A percentile compares a stretch with the other conserved stretches of the same genome.
Evolutionary conservation across 2,797 vertebrate genomes (phyloP).

Genomic region (Choloepus didactylus): DNA sequence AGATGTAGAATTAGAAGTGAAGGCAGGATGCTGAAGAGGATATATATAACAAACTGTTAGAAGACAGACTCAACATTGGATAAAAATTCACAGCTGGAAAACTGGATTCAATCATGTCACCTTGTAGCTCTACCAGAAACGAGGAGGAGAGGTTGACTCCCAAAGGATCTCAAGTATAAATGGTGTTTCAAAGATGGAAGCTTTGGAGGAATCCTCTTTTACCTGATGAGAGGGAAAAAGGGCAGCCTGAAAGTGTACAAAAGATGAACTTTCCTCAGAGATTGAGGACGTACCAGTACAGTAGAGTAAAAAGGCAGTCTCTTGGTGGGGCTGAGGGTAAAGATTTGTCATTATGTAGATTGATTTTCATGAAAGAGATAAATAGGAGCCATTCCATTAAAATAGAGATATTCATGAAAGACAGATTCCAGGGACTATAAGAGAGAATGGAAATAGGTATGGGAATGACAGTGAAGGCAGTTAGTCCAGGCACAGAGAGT

Average conservation of each 20-base stretch:
- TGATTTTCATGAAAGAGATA: not conserved
- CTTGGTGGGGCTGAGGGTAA: not conserved
- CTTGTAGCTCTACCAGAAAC: not conserved
- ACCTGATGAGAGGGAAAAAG: not conserved
- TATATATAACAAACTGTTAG: too few species aligned
- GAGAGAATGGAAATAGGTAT: too few species aligned
- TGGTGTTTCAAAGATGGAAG: not conserved
- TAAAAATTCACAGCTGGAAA: not conserved
- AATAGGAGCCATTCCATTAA: not conserved
- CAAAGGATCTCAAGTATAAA: not conserved
- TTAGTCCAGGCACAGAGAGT: too few species aligned
- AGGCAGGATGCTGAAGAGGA: not conserved
- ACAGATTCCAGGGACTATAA: not conserved
- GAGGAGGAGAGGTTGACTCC: too few species aligned
- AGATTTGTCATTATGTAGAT: not conserved
- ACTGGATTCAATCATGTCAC: not conserved
- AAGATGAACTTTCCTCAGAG: not conserved
- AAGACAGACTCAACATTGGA: not conserved
- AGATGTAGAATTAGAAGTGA: not conserved
- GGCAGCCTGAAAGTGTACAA: not conserved
- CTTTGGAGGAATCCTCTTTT: not conserved
- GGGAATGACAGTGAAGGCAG: too few species aligned
- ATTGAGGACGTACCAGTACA: not conserved
- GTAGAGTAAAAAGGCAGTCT: not conserved
- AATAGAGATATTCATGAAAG: not conserved